phyloP scores from a whole-genome alignment of 2,797 vertebrate species.

The Betta splendens region DNA sequence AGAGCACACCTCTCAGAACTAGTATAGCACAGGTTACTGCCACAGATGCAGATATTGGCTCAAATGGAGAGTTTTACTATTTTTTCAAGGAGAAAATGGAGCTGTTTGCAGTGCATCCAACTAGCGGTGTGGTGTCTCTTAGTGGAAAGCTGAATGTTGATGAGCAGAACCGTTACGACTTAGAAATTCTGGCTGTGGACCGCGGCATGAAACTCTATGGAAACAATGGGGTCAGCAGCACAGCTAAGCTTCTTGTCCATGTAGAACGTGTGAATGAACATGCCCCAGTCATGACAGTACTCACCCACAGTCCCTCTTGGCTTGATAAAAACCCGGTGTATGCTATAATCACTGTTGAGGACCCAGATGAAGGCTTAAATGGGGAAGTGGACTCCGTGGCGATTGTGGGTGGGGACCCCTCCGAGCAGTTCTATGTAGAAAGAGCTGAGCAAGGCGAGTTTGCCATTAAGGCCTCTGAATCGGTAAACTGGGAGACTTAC shows the following conservation, averaged over 20 bases:
- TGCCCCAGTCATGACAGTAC: conserved; percentile 85
- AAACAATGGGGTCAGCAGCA: conserved; percentile 97
- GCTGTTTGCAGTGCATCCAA: conserved; percentile 95
- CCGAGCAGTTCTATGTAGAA: conserved; percentile 86
- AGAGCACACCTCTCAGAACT: conserved; percentile 95
- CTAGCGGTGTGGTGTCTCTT: conserved; percentile 94
- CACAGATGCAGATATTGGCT: conserved; percentile 96
- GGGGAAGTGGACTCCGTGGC: conserved; percentile 92
- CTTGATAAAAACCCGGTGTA: conserved; percentile 86
- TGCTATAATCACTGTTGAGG: conserved; percentile 88
- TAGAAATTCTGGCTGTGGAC: conserved; percentile 96
- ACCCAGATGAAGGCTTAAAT: conserved; percentile 90
- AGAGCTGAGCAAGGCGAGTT: conserved; percentile 86
- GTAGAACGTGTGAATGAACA: conserved; percentile 93
- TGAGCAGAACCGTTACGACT: conserved; percentile 89
- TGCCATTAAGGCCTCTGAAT: conserved; percentile 85
- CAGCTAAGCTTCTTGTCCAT: conserved; percentile 95
- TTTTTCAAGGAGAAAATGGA: conserved; percentile 96
- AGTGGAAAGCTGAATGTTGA: conserved; percentile 91
- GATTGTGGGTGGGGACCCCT: conserved; percentile 89
- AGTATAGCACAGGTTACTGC: conserved; percentile 98
- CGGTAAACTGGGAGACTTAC: conserved; percentile 86
- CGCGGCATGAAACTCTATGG: conserved; percentile 98
- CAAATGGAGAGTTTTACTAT: conserved; percentile 99
- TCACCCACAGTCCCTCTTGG: conserved; percentile 83